A percentile compares a stretch with the other conserved stretches of the same genome.
Evolutionary conservation across 92 coral and sea anemone species (phyloP).

Genomic region (Hydrozoanthus gracilis): DNA sequence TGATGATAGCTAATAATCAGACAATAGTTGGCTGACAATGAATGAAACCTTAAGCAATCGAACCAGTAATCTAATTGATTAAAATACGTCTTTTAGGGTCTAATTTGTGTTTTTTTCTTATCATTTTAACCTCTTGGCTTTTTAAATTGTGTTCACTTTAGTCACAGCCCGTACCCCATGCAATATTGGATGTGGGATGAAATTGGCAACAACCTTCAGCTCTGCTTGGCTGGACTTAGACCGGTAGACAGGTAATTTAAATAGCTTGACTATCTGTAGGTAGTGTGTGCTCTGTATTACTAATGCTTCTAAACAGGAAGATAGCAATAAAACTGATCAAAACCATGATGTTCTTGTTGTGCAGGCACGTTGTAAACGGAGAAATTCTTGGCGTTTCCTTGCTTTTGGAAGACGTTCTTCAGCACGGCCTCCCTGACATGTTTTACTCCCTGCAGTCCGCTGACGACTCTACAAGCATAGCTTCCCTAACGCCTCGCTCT

Average conservation of each 20-base stretch:
- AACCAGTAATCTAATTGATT: too few relatives aligned
- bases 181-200: constrained; percentile 95
- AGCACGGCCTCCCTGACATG: constrained; percentile 92
- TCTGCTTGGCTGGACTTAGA: constrained; percentile 91
- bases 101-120: neutral
- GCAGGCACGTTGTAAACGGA: constrained; percentile 97
- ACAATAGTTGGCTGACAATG: too few relatives aligned
- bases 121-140: neutral
- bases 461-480: constrained; percentile 66
- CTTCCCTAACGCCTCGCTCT: constrained; percentile 75
- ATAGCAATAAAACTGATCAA: too few relatives aligned
- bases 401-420: constrained; percentile 93
- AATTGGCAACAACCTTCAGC: constrained; percentile 91
- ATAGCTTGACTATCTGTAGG: too few relatives aligned
- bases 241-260: constrained; percentile 87
- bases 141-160: constrained; percentile 23
- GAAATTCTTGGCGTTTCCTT: constrained; percentile 98
- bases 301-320: too few relatives aligned
- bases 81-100: neutral
- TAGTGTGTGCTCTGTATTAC: too few relatives aligned
- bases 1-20: too few relatives aligned
- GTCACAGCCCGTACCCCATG: constrained; percentile 94
- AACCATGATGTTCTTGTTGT: neutral
- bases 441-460: constrained; percentile 71
- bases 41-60: too few relatives aligned